Evolutionary conservation across 2,888 invertebrate species (phyloP).

Genomic region (Silvanus unidentatus): DNA sequence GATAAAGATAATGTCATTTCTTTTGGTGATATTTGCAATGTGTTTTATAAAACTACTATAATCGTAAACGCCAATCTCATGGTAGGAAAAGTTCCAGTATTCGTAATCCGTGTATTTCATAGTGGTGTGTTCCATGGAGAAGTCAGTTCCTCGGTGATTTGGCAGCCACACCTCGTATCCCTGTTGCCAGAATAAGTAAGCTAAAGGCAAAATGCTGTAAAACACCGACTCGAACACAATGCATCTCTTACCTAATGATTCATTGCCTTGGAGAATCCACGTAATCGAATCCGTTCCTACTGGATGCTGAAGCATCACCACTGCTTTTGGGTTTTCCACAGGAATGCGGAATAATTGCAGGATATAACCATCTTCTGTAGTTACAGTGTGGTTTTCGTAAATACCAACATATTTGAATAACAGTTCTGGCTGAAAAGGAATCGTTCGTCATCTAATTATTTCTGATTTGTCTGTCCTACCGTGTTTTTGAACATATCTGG

Average conservation of each 20-base stretch:
- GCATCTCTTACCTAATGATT: slow-evolving; percentile 13
- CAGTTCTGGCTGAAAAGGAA: too few species aligned
- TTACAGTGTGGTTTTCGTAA: slow-evolving; percentile 9
- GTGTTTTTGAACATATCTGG: slow-evolving; percentile 5
- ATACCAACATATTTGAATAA: too few species aligned
- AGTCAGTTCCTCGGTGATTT: slow-evolving; percentile 16
- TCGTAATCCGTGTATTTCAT: slow-evolving; percentile 4
- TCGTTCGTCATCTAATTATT: background rate
- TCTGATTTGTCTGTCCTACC: too few species aligned
- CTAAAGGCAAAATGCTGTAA: too few species aligned
- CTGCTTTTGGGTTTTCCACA: slow-evolving; percentile 12
- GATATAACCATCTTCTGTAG: slow-evolving; percentile 19
- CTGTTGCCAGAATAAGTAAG: background rate
- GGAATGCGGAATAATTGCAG: slow-evolving; percentile 14
- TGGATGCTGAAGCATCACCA: slow-evolving; percentile 17
- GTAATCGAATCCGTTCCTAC: slow-evolving; percentile 11
- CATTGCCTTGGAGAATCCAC: slow-evolving; percentile 10
- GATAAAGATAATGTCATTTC: slow-evolving; percentile 11
- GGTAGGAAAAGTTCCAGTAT: slow-evolving; percentile 20
- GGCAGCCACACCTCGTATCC: slow-evolving; percentile 21
- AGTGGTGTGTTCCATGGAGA: slow-evolving; percentile 13
- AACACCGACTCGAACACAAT: too few species aligned
- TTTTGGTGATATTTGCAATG: slow-evolving; percentile 10
- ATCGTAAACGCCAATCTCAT: slow-evolving; percentile 21
- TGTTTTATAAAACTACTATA: slow-evolving; percentile 10